These are phyloP conservation scores for Nymphalis urticae DNA, from an alignment of 2,888 invertebrate species.

Conservation along the genomic window DNA sequence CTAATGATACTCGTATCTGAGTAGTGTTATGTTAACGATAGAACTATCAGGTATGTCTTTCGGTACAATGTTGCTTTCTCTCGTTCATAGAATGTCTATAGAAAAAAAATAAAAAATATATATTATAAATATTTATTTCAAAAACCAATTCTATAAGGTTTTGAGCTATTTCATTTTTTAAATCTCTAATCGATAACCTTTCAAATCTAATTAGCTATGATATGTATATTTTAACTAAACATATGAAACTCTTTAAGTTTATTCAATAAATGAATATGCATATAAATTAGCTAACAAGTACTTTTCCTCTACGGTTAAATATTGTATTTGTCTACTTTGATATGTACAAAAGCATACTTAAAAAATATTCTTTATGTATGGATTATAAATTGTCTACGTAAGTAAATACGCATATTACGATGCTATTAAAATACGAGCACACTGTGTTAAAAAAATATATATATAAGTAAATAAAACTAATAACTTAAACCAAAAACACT, in stretches of 20 bases:
- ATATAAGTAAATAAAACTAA: slow-evolving; percentile 59
- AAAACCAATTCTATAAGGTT: slow-evolving; percentile 19
- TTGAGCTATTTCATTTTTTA: slow-evolving; percentile 23
- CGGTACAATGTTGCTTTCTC: slow-evolving; percentile 21
- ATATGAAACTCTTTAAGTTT: slow-evolving; percentile 24
- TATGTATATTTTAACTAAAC: slow-evolving; percentile 30
- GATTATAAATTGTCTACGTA: slow-evolving; percentile 66
- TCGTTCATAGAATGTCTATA: slow-evolving; percentile 23
- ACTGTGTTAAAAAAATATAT: slow-evolving; percentile 65
- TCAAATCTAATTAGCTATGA: slow-evolving; percentile 32
- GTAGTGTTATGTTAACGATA: slow-evolving; percentile 15
- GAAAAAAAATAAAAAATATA: slow-evolving; percentile 9
- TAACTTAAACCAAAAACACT: slow-evolving; percentile 62
- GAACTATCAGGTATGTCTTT: slow-evolving; percentile 1
- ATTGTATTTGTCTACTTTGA: slow-evolving; percentile 67
- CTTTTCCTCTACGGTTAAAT: slow-evolving; percentile 51
- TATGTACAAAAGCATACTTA: slow-evolving; percentile 75
- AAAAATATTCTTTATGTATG: slow-evolving; percentile 69
- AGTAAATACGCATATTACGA: slow-evolving; percentile 58
- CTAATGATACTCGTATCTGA: slow-evolving; percentile 35
- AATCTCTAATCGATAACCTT: slow-evolving; percentile 25
- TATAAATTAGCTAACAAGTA: slow-evolving; percentile 45
- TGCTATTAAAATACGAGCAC: slow-evolving; percentile 75
- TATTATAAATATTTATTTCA: slow-evolving; percentile 7
- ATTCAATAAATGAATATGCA: slow-evolving; percentile 34